Percentiles rank a stretch among this genome's conserved stretches.
These are phyloP conservation scores for Sitophilus oryzae DNA, from an alignment of 1,140 invertebrate species.

Conservation along the genomic window DNA sequence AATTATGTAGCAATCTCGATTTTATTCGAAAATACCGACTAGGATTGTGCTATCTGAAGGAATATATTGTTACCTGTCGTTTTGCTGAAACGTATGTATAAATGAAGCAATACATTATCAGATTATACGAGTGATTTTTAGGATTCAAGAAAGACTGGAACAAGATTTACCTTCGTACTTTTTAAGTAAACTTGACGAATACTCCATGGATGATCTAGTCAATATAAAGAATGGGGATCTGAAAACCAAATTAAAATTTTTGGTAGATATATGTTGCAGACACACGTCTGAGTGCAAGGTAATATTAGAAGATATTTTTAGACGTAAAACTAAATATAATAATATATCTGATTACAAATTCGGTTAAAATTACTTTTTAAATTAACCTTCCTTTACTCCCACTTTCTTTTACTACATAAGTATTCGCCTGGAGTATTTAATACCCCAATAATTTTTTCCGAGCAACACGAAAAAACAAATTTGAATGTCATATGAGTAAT, in stretches of 20 bases:
- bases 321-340: not conserved
- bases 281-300: slow-evolving; percentile 68
- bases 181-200: slow-evolving; percentile 61
- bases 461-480: too few relatives aligned
- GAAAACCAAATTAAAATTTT: slow-evolving; percentile 52
- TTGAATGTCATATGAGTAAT: too few relatives aligned
- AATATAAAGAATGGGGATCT: slow-evolving; percentile 61
- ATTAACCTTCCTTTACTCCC: too few relatives aligned
- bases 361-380: too few relatives aligned
- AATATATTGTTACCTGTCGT: slow-evolving; percentile 63
- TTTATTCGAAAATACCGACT: slow-evolving; percentile 54
- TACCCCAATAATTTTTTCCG: too few relatives aligned
- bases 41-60: slow-evolving; percentile 63
- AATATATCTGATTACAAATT: too few relatives aligned
- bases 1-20: slow-evolving; percentile 56
- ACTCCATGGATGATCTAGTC: slow-evolving; percentile 71
- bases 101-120: not conserved
- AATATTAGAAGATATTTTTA: slow-evolving; percentile 29
- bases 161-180: slow-evolving; percentile 54
- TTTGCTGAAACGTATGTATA: slow-evolving; percentile 55
- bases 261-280: slow-evolving; percentile 54
- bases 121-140: slow-evolving; percentile 36
- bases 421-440: too few relatives aligned
- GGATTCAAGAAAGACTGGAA: slow-evolving; percentile 54
- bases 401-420: too few relatives aligned